These are phyloP conservation scores for Callipepla californica DNA, from an alignment of 2,113 vertebrate genomes.

Conservation along the genomic window DNA sequence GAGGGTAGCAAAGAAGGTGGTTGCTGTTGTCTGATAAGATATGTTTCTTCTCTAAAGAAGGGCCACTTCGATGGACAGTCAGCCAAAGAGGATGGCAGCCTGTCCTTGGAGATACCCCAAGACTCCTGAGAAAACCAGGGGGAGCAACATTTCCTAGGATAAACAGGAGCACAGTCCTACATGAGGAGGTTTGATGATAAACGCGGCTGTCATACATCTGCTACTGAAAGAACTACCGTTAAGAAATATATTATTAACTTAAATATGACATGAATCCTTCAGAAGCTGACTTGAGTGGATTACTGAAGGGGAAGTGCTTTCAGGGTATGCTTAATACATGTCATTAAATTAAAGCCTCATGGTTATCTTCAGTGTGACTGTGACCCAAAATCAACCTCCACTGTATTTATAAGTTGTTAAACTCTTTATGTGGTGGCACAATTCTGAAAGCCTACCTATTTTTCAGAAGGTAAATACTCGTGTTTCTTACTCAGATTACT, in stretches of 20 bases:
- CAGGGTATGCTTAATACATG: not conserved
- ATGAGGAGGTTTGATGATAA: not conserved
- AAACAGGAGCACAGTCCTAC: not conserved
- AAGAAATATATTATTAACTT: constrained; percentile 16
- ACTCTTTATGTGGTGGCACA: not conserved
- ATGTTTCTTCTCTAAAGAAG: not conserved
- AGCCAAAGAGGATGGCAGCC: not conserved
- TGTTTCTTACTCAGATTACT: not conserved
- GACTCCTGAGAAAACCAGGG: not conserved
- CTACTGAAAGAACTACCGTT: not conserved
- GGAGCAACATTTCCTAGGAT: not conserved
- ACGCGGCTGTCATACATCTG: not conserved
- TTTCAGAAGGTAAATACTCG: not conserved
- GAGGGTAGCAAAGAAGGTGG: not conserved
- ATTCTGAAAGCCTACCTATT: constrained; percentile 10
- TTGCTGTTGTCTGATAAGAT: not conserved
- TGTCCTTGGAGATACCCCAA: not conserved
- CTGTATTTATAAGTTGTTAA: constrained; percentile 1
- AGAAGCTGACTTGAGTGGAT: constrained; percentile 40
- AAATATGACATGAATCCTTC: not conserved
- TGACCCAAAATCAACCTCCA: constrained; percentile 21
- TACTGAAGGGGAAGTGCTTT: constrained; percentile 38
- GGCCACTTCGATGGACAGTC: not conserved
- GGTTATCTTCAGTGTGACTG: constrained; percentile 32
- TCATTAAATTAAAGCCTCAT: constrained; percentile 50